Conservation (phyloP, 2,888 invertebrate species). For the Catonia carolina region DNA sequence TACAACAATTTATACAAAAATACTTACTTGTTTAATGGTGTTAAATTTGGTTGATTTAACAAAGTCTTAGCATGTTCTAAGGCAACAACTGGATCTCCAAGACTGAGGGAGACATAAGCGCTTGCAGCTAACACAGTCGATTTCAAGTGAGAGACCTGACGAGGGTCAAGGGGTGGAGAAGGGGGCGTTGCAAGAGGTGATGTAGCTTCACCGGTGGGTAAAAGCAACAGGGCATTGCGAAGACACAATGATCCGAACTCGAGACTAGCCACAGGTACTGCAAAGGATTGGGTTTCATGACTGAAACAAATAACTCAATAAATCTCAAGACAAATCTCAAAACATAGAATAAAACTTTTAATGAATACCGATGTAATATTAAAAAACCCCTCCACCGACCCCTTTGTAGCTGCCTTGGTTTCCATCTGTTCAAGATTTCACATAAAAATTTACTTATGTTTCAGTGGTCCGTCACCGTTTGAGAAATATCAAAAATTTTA, state of each 20-base stretch:
- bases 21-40: constrained; percentile 61
- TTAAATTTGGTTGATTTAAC: constrained; percentile 62
- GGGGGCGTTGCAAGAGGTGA: constrained; percentile 22
- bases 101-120: constrained; percentile 75
- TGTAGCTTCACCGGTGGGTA: constrained; percentile 39
- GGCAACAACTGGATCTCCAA: constrained; percentile 76
- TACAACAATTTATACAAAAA: background rate
- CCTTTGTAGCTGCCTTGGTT: too few species aligned
- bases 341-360: too few species aligned
- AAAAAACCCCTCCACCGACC: too few species aligned
- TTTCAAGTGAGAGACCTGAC: constrained; percentile 39
- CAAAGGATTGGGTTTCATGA: constrained; percentile 64
- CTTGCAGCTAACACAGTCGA: constrained; percentile 65
- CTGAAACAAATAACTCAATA: constrained; percentile 40
- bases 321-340: too few species aligned
- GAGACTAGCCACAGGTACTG: constrained; percentile 78
- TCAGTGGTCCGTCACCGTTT: too few species aligned
- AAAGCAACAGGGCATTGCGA: constrained; percentile 69
- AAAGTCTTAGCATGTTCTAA: constrained; percentile 70
- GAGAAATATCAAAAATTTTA: too few species aligned
- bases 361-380: too few species aligned
- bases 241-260: constrained; percentile 87
- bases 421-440: too few species aligned
- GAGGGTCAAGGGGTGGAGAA: constrained; percentile 30
- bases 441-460: too few species aligned